These are phyloP conservation scores for Talpa occidentalis DNA, from an alignment of 2,113 vertebrate genomes.

Conservation along the genomic window DNA sequence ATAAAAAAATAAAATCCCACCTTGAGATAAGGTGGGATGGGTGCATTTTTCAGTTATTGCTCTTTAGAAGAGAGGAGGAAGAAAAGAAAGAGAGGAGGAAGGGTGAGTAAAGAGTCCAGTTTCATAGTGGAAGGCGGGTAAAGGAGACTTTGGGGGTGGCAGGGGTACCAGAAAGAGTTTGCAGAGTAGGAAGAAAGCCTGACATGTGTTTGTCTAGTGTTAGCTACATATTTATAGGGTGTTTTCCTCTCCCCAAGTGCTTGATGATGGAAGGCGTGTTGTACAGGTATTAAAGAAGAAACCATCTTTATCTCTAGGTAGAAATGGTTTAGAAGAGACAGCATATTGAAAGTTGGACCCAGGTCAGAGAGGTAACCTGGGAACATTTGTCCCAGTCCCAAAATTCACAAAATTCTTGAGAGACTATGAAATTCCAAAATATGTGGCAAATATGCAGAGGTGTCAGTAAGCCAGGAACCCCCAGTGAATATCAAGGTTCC, in stretches of 20 bases:
- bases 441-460: neutral
- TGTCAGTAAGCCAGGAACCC: neutral
- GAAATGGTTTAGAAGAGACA: neutral
- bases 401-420: neutral
- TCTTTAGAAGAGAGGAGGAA: neutral
- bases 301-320: neutral
- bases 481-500: neutral
- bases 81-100: neutral
- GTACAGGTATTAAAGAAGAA: neutral
- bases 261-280: neutral
- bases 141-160: neutral
- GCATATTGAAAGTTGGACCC: neutral
- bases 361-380: neutral
- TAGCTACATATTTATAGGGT: too few species aligned
- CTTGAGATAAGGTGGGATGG: neutral
- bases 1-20: neutral
- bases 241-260: neutral
- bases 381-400: neutral
- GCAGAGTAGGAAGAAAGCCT: neutral
- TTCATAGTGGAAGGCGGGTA: neutral
- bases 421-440: neutral
- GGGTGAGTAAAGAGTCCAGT: accelerated
- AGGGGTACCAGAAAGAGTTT: neutral
- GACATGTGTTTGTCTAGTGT: neutral
- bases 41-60: neutral